Evolutionary conservation across 2,888 invertebrate genomes (phyloP).

Genomic region (Sturmia bella): DNA sequence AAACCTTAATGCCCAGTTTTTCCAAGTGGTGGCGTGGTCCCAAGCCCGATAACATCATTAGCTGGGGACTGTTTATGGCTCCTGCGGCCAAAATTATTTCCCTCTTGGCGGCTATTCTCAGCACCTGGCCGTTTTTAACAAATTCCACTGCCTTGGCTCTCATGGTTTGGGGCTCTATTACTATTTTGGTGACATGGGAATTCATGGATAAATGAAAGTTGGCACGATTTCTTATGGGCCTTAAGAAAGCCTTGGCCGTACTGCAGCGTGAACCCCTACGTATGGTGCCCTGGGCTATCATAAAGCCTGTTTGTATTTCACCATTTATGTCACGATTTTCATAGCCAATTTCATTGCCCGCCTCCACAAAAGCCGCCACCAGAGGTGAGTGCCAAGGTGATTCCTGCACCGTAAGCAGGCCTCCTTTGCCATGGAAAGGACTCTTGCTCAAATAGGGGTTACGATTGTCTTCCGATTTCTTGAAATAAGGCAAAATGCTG

Average conservation of each 20-base stretch:
- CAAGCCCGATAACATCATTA: constrained; percentile 94
- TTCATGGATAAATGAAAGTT: constrained; percentile 92
- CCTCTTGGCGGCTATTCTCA: constrained; percentile 88
- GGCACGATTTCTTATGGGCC: constrained; percentile 88
- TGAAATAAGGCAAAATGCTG: constrained; percentile 92
- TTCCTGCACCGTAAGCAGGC: constrained; percentile 90
- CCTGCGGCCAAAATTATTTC: constrained; percentile 95
- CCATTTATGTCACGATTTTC: constrained; percentile 92
- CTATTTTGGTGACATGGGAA: constrained; percentile 88
- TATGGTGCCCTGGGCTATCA: constrained; percentile 92
- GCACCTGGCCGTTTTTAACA: constrained; percentile 87
- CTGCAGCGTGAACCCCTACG: constrained; percentile 91
- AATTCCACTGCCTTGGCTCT: constrained; percentile 92
- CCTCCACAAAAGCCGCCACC: constrained; percentile 91
- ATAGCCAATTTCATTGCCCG: constrained; percentile 91
- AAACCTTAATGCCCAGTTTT: constrained; percentile 87
- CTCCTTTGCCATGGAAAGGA: constrained; percentile 88
- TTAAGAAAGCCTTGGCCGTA: constrained; percentile 92
- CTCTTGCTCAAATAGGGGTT: constrained; percentile 89
- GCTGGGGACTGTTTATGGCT: constrained; percentile 94
- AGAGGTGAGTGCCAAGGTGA: constrained; percentile 92
- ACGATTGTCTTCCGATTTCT: constrained; percentile 93
- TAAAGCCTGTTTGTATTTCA: constrained; percentile 89
- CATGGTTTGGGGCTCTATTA: constrained; percentile 89
- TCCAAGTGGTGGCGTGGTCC: constrained; percentile 88